phyloP scores from a whole-genome alignment of 2,797 vertebrate genomes.

The Halcyon badia region DNA sequence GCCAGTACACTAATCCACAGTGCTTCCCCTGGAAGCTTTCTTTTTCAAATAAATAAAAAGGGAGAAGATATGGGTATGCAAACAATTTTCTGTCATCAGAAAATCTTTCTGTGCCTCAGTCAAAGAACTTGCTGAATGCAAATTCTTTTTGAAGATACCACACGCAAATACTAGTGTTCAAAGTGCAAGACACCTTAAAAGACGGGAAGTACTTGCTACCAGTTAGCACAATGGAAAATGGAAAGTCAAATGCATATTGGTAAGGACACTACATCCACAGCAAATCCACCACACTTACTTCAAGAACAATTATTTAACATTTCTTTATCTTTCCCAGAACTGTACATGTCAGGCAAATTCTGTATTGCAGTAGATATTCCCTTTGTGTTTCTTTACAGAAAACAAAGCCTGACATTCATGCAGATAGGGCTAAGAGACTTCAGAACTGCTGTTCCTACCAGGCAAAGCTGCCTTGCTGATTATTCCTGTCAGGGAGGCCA shows the following conservation, averaged over 20 bases:
- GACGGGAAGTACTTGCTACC: neutral
- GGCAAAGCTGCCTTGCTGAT: constrained; percentile 98
- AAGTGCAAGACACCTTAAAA: neutral
- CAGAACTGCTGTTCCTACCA: constrained; percentile 78
- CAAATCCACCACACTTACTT: neutral
- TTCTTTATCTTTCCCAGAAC: neutral
- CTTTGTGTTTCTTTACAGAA: neutral
- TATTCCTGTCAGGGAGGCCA: constrained; percentile 93
- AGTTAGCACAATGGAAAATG: neutral
- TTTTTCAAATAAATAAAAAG: neutral
- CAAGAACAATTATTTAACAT: neutral
- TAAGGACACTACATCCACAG: neutral
- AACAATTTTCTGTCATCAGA: neutral
- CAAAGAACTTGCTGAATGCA: neutral
- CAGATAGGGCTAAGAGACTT: neutral
- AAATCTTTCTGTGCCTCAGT: neutral
- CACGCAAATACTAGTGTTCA: neutral
- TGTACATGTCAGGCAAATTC: neutral
- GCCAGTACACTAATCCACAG: neutral
- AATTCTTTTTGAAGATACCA: neutral
- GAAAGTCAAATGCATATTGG: neutral
- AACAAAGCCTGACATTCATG: neutral
- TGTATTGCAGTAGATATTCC: neutral
- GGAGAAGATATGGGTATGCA: neutral
- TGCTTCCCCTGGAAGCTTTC: neutral